Conservation (phyloP, 2,888 invertebrate genomes). For the Aspidiotus destructor region DNA sequence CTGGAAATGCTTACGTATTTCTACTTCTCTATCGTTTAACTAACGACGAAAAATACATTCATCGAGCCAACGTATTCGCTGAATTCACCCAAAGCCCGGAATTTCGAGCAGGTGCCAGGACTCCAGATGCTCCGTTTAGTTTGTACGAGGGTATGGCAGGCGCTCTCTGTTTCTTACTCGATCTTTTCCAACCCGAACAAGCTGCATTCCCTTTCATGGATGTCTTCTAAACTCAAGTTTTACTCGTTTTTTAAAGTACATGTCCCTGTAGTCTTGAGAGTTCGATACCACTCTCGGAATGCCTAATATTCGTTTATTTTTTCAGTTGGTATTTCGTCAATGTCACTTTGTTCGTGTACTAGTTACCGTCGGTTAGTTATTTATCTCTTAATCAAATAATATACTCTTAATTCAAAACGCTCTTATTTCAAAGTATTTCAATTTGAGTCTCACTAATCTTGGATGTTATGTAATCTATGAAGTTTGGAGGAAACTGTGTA, state of each 20-base stretch:
- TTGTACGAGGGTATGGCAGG: conserved; percentile 81
- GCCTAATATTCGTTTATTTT: no score
- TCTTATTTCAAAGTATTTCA: no score
- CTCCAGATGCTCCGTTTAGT: conserved; percentile 72
- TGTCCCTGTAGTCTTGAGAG: no score
- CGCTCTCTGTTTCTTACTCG: conserved; percentile 69
- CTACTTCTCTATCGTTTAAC: conserved; percentile 66
- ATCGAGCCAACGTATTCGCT: conserved; percentile 65
- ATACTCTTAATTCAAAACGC: no score
- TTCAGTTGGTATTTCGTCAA: no score
- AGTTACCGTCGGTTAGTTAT: no score
- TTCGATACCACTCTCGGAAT: no score
- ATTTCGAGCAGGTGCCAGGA: conserved; percentile 57
- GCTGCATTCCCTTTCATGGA: conserved; percentile 79
- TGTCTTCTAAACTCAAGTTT: conserved; percentile 46
- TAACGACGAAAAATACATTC: conserved; percentile 57
- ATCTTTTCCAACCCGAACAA: conserved; percentile 59
- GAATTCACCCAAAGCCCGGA: conserved; percentile 59
- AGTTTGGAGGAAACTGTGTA: no score
- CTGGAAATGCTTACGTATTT: conserved; percentile 73
- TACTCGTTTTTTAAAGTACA: neutral
- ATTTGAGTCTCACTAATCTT: no score
- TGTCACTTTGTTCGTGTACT: no score
- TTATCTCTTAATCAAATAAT: no score
- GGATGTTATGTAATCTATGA: no score